Evolutionary conservation across 2,797 vertebrate species (phyloP).

Genomic region (Hemitrygon akajei): DNA sequence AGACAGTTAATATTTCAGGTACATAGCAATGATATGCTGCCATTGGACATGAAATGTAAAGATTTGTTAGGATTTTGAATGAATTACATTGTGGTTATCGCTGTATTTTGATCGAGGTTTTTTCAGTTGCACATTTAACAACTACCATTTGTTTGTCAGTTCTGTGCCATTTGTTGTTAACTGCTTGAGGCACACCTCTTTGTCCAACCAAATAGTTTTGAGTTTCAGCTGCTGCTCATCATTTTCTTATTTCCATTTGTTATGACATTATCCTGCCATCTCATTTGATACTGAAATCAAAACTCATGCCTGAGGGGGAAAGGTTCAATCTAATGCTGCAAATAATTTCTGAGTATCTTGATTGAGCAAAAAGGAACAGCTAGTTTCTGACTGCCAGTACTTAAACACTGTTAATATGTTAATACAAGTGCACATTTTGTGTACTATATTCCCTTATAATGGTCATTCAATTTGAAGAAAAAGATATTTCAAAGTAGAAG

Average conservation of each 20-base stretch:
- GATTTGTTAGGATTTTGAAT: conserved; percentile 1
- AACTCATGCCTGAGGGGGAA: background rate
- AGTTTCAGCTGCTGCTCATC: background rate
- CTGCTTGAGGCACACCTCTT: background rate
- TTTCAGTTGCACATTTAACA: background rate
- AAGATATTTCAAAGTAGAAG: background rate
- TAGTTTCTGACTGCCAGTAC: background rate
- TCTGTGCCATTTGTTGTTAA: background rate
- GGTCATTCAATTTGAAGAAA: background rate
- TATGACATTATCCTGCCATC: background rate
- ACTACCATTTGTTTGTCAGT: background rate
- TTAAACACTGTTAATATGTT: background rate
- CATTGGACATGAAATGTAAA: background rate
- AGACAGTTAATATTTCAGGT: background rate
- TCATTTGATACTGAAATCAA: background rate
- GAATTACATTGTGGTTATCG: conserved; percentile 16
- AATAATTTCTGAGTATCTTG: background rate
- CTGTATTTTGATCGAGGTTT: background rate
- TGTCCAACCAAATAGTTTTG: background rate
- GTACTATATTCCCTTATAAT: background rate
- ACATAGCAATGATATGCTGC: background rate
- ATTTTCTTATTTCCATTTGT: background rate
- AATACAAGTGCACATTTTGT: too few species aligned
- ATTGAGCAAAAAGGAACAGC: background rate
- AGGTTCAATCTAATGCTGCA: background rate